Conservation (phyloP, 2,113 vertebrate species). For the Hucho hucho region DNA sequence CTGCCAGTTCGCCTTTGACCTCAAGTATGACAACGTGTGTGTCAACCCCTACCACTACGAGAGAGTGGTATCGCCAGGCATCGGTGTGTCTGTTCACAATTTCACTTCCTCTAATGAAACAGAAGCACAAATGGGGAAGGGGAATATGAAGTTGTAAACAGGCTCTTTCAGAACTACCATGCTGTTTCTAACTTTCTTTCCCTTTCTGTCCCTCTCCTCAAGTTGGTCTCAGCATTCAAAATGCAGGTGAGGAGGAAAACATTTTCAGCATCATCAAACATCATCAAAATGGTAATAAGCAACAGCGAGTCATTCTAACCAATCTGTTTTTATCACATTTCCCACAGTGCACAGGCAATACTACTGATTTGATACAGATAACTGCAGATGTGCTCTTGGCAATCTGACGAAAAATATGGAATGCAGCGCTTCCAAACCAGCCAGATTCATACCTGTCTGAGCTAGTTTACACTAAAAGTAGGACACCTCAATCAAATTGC, state of each 20-base stretch:
- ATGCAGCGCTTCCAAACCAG: no score
- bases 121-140: not conserved
- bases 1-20: constrained; percentile 82
- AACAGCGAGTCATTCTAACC: not conserved
- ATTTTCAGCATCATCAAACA: not conserved
- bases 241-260: constrained; percentile 44
- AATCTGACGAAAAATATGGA: no score
- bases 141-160: not conserved
- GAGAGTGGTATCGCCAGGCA: constrained; percentile 69
- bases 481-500: no score
- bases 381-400: not conserved
- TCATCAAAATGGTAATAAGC: not conserved
- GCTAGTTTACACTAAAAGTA: no score
- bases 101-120: not conserved
- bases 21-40: constrained; percentile 83
- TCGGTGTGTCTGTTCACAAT: constrained; percentile 43
- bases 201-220: constrained; percentile 5
- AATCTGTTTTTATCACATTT: not conserved
- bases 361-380: not conserved
- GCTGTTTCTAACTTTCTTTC: constrained; percentile 5
- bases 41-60: constrained; percentile 85
- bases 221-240: constrained; percentile 64
- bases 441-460: no score
- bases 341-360: no score
- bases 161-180: not conserved